phyloP scores from a whole-genome alignment of 2,888 invertebrate genomes.

The Scaptomyza caliginosa region DNA sequence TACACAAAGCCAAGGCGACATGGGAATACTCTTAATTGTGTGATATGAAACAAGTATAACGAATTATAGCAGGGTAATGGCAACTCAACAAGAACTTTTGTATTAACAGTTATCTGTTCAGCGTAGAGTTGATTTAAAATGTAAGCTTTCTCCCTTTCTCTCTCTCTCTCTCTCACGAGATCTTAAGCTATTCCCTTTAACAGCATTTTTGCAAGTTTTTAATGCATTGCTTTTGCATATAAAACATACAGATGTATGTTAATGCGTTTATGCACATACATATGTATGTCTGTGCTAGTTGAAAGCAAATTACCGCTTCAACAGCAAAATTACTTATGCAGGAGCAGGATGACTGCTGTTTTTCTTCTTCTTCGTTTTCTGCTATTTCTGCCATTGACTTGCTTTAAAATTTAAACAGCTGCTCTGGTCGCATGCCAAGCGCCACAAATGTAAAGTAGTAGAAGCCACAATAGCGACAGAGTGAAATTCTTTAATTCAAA shows the following conservation, averaged over 20 bases:
- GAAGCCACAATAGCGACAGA: slow-evolving; percentile 22
- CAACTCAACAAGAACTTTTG: not conserved
- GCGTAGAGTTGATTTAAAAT: not conserved
- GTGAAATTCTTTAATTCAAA: slow-evolving; percentile 73
- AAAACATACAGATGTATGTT: not conserved
- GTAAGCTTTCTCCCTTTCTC: not conserved
- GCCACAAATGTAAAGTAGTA: slow-evolving; percentile 37
- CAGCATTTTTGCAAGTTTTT: not conserved
- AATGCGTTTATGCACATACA: too few relatives aligned
- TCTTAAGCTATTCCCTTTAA: not conserved
- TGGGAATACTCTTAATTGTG: slow-evolving; percentile 24
- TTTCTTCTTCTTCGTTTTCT: not conserved
- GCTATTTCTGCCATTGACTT: not conserved
- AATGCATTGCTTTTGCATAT: not conserved
- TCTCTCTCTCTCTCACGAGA: not conserved
- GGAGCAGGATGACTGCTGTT: not conserved
- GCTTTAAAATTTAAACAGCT: not conserved
- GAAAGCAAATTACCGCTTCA: slow-evolving; percentile 7
- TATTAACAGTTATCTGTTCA: not conserved
- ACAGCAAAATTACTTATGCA: slow-evolving; percentile 2
- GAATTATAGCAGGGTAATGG: too few relatives aligned
- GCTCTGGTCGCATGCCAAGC: slow-evolving; percentile 15
- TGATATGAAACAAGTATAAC: not conserved
- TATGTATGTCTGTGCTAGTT: not conserved
- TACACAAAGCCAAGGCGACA: not conserved